Conservation (phyloP, 2,888 invertebrate species). For the Coelinius sp. region DNA sequence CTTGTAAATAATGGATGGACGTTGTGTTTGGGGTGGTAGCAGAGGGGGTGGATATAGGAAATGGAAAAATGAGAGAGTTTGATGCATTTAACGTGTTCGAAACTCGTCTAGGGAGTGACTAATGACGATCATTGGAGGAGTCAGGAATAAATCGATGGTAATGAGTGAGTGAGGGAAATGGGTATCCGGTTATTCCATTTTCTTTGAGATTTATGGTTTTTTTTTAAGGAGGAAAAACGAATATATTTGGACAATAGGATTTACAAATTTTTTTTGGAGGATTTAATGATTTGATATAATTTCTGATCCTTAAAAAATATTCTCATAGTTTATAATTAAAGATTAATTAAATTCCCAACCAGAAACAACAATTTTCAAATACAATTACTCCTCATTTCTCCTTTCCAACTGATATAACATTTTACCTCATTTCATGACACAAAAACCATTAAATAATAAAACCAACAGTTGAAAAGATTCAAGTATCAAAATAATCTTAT, state of each 20-base stretch:
- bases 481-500: constrained; percentile 12
- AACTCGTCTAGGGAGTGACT: not conserved
- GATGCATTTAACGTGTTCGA: constrained; percentile 23
- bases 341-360: too few relatives aligned
- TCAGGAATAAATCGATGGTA: not conserved
- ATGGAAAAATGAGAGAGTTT: not conserved
- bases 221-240: not conserved
- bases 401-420: not conserved
- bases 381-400: not conserved
- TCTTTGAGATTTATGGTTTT: not conserved
- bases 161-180: not conserved
- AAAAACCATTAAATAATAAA: not conserved
- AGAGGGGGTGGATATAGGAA: not conserved
- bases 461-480: not conserved
- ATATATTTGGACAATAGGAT: too few relatives aligned
- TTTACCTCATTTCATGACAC: not conserved
- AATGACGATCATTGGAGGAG: constrained; percentile 4
- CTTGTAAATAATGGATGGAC: constrained; percentile 56
- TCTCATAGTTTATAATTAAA: too few relatives aligned
- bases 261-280: too few relatives aligned
- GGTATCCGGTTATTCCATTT: not conserved
- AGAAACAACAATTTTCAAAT: too few relatives aligned
- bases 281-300: too few relatives aligned
- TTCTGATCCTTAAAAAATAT: too few relatives aligned
- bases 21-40: constrained; percentile 47